These are phyloP conservation scores for Bibio marci DNA, from an alignment of 2,888 invertebrate genomes.

Conservation along the genomic window DNA sequence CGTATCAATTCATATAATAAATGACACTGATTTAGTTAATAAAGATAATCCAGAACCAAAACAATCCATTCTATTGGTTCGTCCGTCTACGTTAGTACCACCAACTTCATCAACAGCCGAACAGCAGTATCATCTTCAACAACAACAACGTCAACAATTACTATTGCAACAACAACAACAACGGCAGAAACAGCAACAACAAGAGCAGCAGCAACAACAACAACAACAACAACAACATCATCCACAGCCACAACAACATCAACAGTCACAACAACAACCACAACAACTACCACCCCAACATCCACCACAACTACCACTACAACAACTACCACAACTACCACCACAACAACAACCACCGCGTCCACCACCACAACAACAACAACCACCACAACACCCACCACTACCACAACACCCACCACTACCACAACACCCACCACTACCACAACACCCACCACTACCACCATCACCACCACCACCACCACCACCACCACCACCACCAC, in stretches of 20 bases:
- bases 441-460: background rate
- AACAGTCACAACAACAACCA: too few relatives aligned
- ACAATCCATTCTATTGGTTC: too few relatives aligned
- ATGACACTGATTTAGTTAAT: conserved; percentile 17
- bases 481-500: too few relatives aligned
- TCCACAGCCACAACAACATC: background rate
- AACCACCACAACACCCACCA: too few relatives aligned
- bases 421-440: background rate
- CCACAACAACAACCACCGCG: background rate
- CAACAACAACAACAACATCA: too few relatives aligned
- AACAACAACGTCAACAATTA: background rate
- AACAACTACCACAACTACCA: background rate
- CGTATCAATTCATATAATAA: conserved; percentile 28
- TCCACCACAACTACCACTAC: background rate
- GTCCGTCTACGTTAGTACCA: too few relatives aligned
- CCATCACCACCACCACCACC: too few relatives aligned
- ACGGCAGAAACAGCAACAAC: background rate
- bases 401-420: background rate
- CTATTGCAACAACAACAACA: background rate
- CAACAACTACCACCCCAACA: too few relatives aligned
- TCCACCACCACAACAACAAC: too few relatives aligned
- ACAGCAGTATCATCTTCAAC: background rate
- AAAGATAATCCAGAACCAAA: background rate
- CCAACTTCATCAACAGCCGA: too few relatives aligned
- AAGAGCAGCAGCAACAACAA: background rate